Conservation (phyloP, 1,140 invertebrate species). For the Glomeris maerens region DNA sequence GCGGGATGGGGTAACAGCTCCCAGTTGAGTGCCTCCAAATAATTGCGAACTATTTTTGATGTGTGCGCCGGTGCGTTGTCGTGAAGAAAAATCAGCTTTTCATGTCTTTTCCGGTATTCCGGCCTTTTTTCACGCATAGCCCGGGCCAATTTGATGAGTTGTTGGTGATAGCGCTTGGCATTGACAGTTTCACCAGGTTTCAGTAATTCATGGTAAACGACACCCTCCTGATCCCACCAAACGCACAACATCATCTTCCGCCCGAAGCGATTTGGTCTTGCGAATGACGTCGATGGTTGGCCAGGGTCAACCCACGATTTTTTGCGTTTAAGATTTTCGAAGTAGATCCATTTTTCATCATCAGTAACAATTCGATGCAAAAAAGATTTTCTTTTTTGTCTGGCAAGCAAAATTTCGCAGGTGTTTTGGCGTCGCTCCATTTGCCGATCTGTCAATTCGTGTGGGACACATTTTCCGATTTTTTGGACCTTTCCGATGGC, state of each 20-base stretch:
- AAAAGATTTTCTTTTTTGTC: neutral
- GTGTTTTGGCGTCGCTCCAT: neutral
- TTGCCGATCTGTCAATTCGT: neutral
- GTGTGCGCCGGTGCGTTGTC: slow-evolving; percentile 10
- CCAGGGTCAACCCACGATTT: slow-evolving; percentile 5
- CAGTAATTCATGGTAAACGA: neutral
- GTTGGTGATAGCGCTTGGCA: slow-evolving; percentile 3
- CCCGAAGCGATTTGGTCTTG: neutral
- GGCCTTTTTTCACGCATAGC: slow-evolving; percentile 3
- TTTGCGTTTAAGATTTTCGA: slow-evolving; percentile 6
- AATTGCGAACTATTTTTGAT: slow-evolving; percentile 9
- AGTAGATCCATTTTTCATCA: too few species aligned
- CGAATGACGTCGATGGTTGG: neutral
- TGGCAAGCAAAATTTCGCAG: neutral
- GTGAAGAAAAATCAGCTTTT: slow-evolving; percentile 14
- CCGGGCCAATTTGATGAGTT: slow-evolving; percentile 1
- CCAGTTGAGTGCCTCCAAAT: slow-evolving; percentile 9
- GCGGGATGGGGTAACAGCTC: slow-evolving; percentile 13
- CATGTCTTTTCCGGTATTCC: neutral
- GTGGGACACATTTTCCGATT: neutral
- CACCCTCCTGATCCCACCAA: slow-evolving; percentile 11
- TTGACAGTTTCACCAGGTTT: slow-evolving; percentile 9
- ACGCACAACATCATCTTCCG: slow-evolving; percentile 8
- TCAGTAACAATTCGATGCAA: neutral
- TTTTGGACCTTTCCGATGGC: neutral